Evolutionary conservation across 2,888 invertebrate species (phyloP).

Genomic region (Nephrocerus scutellatus): DNA sequence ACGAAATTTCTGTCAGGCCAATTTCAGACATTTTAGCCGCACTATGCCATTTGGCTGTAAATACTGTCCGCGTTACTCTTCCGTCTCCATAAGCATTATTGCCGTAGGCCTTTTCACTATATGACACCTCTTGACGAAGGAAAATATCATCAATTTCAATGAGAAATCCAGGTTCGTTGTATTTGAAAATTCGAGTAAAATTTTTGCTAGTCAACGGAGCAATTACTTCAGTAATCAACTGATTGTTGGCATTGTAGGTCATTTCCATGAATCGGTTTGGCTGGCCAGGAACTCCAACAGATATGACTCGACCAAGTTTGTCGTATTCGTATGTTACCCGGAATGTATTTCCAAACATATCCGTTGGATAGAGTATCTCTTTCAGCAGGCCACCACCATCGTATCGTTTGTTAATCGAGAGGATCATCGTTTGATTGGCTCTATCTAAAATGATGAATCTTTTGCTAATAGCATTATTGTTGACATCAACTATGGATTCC

Average conservation of each 20-base stretch:
- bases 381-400: conserved; percentile 1
- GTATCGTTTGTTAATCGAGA: neutral
- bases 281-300: conserved; percentile 7
- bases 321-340: conserved; percentile 8
- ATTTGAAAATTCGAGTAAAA: conserved; percentile 4
- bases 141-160: conserved; percentile 17
- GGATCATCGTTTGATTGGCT: neutral
- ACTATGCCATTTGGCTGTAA: conserved; percentile 10
- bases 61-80: conserved; percentile 7
- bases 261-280: conserved; percentile 4
- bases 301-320: conserved; percentile 7
- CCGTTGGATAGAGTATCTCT: conserved; percentile 4
- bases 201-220: neutral
- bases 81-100: conserved; percentile 11
- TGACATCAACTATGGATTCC: conserved; percentile 1
- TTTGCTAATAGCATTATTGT: conserved; percentile 1
- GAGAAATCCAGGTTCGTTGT: conserved; percentile 20
- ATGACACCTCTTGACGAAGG: conserved; percentile 18
- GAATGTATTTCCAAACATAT: conserved; percentile 1
- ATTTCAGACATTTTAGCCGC: neutral
- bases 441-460: conserved; percentile 3
- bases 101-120: conserved; percentile 23
- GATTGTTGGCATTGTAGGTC: conserved; percentile 8
- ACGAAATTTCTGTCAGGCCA: conserved; percentile 2
- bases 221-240: conserved; percentile 4